Percentiles rank a stretch among this genome's conserved stretches.
These are phyloP conservation scores for Bruchidius siliquastri DNA, from an alignment of 2,888 invertebrate genomes.

Conservation along the genomic window DNA sequence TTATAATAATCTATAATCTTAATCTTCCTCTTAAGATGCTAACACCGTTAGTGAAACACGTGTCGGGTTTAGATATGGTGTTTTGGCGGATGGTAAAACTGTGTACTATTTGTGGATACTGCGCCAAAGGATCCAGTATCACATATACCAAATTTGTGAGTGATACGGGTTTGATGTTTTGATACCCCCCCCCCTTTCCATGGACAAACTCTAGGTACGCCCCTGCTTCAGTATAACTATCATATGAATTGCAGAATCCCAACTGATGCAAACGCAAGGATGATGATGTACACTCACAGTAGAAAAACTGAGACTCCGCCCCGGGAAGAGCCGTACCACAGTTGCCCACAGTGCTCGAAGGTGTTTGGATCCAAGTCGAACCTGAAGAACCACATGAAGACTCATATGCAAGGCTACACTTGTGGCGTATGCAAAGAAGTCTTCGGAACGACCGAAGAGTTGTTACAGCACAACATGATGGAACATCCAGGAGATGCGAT, in stretches of 20 bases:
- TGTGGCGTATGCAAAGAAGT: conserved; percentile 50
- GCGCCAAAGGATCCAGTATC: too few relatives aligned
- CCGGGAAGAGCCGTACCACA: conserved; percentile 40
- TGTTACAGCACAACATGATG: conserved; percentile 19
- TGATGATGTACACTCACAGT: neutral
- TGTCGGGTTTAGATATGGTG: too few relatives aligned
- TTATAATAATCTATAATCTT: too few relatives aligned
- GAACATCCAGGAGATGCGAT: conserved; percentile 16
- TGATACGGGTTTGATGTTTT: too few relatives aligned
- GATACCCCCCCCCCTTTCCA: too few relatives aligned
- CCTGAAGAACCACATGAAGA: conserved; percentile 48
- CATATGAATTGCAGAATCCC: conserved; percentile 3
- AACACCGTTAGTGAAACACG: too few relatives aligned
- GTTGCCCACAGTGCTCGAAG: conserved; percentile 51
- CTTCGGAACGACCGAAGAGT: conserved; percentile 54
- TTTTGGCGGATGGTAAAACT: too few relatives aligned
- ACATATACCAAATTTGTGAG: too few relatives aligned
- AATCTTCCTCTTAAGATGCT: too few relatives aligned
- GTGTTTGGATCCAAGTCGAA: conserved; percentile 47
- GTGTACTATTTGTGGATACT: too few relatives aligned
- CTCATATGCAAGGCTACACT: conserved; percentile 41
- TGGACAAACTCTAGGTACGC: too few relatives aligned
- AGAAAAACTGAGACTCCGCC: neutral
- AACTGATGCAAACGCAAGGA: conserved; percentile 7
- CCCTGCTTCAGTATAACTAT: too few relatives aligned